Percentiles rank a stretch among this genome's conserved stretches.
Conservation (phyloP, 2,888 invertebrate genomes). For the Clanis bilineata region DNA sequence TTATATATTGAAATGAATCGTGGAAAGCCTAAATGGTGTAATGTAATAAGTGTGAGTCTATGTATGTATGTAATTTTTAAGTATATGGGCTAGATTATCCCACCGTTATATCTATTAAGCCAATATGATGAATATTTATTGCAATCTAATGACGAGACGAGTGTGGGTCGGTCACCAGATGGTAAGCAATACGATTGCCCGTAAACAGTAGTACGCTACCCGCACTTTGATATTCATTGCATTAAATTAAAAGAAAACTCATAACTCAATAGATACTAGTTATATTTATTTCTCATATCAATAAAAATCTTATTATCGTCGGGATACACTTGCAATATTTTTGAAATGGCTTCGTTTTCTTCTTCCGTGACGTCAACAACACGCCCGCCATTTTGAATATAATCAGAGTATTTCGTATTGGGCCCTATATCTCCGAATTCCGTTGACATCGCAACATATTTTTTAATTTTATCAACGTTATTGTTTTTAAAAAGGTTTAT, state of each 20-base stretch:
- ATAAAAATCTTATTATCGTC: conserved; percentile 47
- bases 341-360: conserved; percentile 34
- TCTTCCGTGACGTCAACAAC: conserved; percentile 32
- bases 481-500: conserved; percentile 44
- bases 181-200: too few species aligned
- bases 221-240: not conserved
- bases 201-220: too few species aligned
- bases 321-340: conserved; percentile 48
- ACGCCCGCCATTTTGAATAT: conserved; percentile 38
- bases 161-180: too few species aligned
- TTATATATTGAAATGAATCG: too few species aligned
- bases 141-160: too few species aligned
- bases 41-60: too few species aligned
- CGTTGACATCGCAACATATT: conserved; percentile 47
- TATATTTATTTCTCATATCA: conserved; percentile 24
- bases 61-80: too few species aligned
- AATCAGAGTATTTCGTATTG: conserved; percentile 54
- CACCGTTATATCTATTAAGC: too few species aligned
- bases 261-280: not conserved
- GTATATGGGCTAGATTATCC: too few species aligned
- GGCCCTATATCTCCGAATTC: conserved; percentile 64
- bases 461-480: conserved; percentile 19
- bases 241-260: not conserved
- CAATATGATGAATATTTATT: too few species aligned
- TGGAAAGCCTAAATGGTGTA: too few species aligned